Percentiles rank a stretch among this genome's conserved stretches.
Evolutionary conservation across 2,113 vertebrate genomes (phyloP).

Genomic region (Pseudorectes ferrugineus): DNA sequence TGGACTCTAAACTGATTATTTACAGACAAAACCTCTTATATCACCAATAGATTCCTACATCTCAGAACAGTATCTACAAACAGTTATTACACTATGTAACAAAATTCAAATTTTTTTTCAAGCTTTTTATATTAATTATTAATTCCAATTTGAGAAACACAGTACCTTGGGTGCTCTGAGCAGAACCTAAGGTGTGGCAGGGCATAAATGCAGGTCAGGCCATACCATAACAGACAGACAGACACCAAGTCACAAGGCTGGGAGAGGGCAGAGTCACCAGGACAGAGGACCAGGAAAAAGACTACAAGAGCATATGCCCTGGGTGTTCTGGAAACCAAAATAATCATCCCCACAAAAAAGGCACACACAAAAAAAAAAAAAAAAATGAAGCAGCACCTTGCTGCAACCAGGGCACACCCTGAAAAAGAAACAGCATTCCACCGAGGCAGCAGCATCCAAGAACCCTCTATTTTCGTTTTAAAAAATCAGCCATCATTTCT

Average conservation of each 20-base stretch:
- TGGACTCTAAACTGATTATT: conserved; percentile 77
- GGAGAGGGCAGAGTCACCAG: neutral
- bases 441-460: neutral
- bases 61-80: conserved; percentile 71
- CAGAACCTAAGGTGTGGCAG: conserved; percentile 33
- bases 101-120: conserved; percentile 45
- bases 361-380: neutral
- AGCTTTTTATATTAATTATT: conserved; percentile 68
- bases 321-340: conserved; percentile 20
- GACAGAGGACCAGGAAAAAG: neutral
- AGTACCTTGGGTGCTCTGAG: conserved; percentile 46
- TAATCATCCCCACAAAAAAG: conserved; percentile 13
- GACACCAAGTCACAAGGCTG: neutral
- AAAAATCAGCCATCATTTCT: neutral
- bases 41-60: conserved; percentile 74
- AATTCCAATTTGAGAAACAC: conserved; percentile 66
- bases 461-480: neutral
- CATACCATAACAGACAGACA: neutral
- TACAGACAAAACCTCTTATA: conserved; percentile 78
- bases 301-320: neutral
- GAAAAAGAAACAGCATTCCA: neutral
- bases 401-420: neutral
- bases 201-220: neutral
- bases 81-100: conserved; percentile 70
- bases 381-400: neutral